Base-by-base conservation (phyloP, 1,140 invertebrate genomes). In the Plutomurus gul region DNA sequence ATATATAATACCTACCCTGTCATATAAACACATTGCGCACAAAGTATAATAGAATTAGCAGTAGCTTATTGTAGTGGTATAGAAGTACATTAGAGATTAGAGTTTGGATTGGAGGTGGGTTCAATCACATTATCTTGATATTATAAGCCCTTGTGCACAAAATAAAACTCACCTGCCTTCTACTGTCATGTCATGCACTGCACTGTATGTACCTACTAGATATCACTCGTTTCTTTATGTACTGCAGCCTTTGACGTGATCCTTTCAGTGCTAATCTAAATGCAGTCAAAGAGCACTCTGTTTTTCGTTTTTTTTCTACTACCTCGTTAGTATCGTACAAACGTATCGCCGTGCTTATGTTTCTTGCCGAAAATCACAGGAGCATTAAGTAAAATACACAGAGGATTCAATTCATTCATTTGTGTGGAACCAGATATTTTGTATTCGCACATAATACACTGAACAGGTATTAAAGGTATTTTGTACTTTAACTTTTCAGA, bases 371-470 rank as follows among this genome's bases (percentile, higher is more conserved):
- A 65, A 65, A 65, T 65, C 56, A 65, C 30, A 16, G n/a, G 13
- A 65, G 56, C 56, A 65, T 65, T 65, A 65, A 65, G 56, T 65
- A 65, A 65, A 65, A 33, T 65, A 65, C 30, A 65, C 27, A 65
- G 27, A 36, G 56, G 10, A 43, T 43, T n/a, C 11, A 43, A 13
- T 43, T n/a, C 39, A n/a, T 43, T 13, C 39, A 10, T 43, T 13
- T n/a, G 2, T 43, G n/a, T n/a, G n/a, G n/a, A n/a, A n/a, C n/a
- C n/a, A 43, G 2, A 43, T 8, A 3, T 2, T 43, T 1, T 43
- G 2, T 43, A 43, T n/a, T n/a, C n/a, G 39, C n/a, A 43, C 39
- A 43, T 43, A 10, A n/a, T n/a, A n/a, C n/a, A n/a, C n/a, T n/a
- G n/a, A n/a, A n/a, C n/a, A n/a, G n/a, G n/a, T n/a, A n/a, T n/a